phyloP scores from a whole-genome alignment of 2,113 vertebrate species.

The Dermatemys mawii region DNA sequence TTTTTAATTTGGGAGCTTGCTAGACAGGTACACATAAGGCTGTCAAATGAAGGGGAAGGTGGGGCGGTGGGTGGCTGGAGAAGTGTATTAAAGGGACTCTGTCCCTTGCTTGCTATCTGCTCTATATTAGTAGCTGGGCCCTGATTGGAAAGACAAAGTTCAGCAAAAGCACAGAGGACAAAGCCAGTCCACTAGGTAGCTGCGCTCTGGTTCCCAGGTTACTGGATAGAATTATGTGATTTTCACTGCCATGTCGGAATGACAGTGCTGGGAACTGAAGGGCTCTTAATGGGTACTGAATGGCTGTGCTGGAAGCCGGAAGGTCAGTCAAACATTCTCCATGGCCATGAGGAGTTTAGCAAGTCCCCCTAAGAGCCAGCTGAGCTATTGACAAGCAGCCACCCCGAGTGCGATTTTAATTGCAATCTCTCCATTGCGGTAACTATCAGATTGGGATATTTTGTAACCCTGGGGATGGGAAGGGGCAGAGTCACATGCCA shows the following conservation, averaged over 20 bases:
- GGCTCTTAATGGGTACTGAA: background rate
- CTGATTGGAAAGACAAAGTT: background rate
- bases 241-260: background rate
- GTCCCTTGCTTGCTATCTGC: background rate
- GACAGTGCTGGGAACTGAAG: background rate
- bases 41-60: background rate
- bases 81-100: background rate
- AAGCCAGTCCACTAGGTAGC: background rate
- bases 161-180: background rate
- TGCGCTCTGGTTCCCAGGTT: slow-evolving; percentile 8
- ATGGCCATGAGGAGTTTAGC: background rate
- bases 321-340: slow-evolving; percentile 5
- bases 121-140: slow-evolving; percentile 49
- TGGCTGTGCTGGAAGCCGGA: background rate
- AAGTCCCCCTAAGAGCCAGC: background rate
- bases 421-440: background rate
- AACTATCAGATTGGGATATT: background rate
- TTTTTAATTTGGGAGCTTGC: slow-evolving; percentile 21
- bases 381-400: background rate
- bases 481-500: background rate
- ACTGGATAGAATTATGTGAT: background rate
- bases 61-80: background rate
- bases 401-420: background rate
- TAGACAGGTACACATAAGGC: slow-evolving; percentile 50
- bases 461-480: background rate